Percentiles rank a stretch among this genome's conserved stretches.
phyloP scores from a whole-genome alignment of 2,113 vertebrate species.

The Oncorhynchus keta region DNA sequence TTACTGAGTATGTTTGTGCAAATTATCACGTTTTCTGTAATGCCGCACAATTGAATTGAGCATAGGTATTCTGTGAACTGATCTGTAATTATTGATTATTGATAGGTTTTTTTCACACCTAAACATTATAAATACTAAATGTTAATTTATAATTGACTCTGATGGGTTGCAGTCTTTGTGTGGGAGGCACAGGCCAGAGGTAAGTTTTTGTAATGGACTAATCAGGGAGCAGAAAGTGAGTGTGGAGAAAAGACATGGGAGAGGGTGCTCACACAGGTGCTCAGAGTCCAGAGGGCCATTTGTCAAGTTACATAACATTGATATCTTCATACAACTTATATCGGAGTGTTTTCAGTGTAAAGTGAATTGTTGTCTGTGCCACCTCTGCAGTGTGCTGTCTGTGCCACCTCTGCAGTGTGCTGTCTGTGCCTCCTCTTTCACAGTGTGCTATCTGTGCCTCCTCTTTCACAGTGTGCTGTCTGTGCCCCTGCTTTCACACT shows the following conservation, averaged over 20 bases:
- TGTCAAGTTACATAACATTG: not conserved
- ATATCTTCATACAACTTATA: too few relatives aligned
- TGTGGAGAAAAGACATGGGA: slow-evolving; percentile 10
- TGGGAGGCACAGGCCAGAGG: slow-evolving; percentile 13
- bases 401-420: too few relatives aligned
- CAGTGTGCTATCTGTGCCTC: too few relatives aligned
- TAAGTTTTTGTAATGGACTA: slow-evolving; percentile 31
- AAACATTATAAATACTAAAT: not conserved
- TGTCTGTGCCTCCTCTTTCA: too few relatives aligned
- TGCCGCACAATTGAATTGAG: slow-evolving; percentile 9
- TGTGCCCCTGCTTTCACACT: too few relatives aligned
- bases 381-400: too few relatives aligned
- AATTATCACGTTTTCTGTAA: too few relatives aligned
- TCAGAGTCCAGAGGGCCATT: not conserved
- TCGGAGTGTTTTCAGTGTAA: too few relatives aligned
- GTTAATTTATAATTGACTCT: slow-evolving; percentile 51
- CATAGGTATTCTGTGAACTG: slow-evolving; percentile 1
- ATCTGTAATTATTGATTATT: slow-evolving; percentile 21
- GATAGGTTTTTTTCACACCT: slow-evolving; percentile 18
- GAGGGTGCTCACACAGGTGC: slow-evolving; percentile 22
- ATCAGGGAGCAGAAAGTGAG: slow-evolving; percentile 8
- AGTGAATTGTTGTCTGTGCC: too few relatives aligned
- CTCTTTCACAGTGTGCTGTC: too few relatives aligned
- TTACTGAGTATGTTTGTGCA: not conserved
- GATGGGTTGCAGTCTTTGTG: slow-evolving; percentile 42